phyloP scores from a whole-genome alignment of 2,888 invertebrate genomes.

The Dryobotodes eremita region DNA sequence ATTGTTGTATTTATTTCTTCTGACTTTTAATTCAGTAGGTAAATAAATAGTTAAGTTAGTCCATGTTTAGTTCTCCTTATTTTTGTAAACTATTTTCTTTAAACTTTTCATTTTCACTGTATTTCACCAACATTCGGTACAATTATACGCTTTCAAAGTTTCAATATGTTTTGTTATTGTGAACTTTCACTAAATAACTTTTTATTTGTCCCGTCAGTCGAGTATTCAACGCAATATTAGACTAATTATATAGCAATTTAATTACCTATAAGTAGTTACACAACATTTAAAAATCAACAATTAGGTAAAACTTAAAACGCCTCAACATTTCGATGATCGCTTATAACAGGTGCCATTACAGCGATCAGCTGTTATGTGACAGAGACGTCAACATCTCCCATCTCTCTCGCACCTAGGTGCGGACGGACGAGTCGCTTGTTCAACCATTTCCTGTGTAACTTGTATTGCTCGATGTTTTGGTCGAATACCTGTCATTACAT shows the following conservation, averaged over 20 bases:
- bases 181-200: not conserved
- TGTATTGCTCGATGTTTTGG: conserved; percentile 66
- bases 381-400: conserved; percentile 38
- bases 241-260: not conserved
- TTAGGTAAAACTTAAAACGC: conserved; percentile 16
- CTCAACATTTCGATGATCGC: conserved; percentile 32
- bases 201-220: not conserved
- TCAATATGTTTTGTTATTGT: not conserved
- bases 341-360: conserved; percentile 52
- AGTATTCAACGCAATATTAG: too few species aligned
- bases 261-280: not conserved
- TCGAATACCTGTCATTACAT: conserved; percentile 57
- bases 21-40: not conserved
- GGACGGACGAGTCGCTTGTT: conserved; percentile 70
- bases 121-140: not conserved
- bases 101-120: not conserved
- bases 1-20: not conserved
- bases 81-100: not conserved
- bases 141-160: not conserved
- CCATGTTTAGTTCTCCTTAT: not conserved
- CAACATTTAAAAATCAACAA: not conserved
- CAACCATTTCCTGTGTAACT: conserved; percentile 76
- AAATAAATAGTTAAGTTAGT: not conserved
- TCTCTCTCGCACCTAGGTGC: conserved; percentile 59
- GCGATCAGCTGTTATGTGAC: conserved; percentile 72